These are phyloP conservation scores for Caenorhabditis sp. DNA, from an alignment of 2,888 invertebrate species.

Conservation along the genomic window DNA sequence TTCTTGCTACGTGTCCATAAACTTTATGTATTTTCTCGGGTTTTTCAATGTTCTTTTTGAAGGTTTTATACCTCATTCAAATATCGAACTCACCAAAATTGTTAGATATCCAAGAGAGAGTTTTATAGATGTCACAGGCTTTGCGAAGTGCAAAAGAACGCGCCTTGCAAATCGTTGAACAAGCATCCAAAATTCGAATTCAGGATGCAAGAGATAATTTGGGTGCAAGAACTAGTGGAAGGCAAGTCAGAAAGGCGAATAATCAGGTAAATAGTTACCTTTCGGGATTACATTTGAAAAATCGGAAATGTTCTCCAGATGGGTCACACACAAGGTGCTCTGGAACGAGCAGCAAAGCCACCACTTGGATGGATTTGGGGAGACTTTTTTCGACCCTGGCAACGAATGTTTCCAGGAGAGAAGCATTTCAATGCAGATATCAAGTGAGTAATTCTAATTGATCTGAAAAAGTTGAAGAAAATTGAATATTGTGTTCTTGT, in stretches of 20 bases:
- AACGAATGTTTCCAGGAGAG: conserved; percentile 68
- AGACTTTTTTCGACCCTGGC: conserved; percentile 69
- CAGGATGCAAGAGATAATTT: conserved; percentile 66
- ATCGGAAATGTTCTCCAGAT: conserved; percentile 14
- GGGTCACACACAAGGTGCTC: conserved; percentile 60
- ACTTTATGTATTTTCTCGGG: not conserved
- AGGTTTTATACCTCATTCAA: not conserved
- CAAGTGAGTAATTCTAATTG: no score
- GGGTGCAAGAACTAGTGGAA: conserved; percentile 63
- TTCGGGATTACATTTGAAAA: not conserved
- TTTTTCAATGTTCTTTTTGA: not conserved
- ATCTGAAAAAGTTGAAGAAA: not conserved
- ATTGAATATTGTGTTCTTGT: no score
- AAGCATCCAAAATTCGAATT: conserved; percentile 59
- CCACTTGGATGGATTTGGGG: conserved; percentile 71
- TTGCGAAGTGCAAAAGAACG: conserved; percentile 56
- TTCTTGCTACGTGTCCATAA: not conserved
- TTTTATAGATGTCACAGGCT: conserved; percentile 35
- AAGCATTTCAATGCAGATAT: conserved; percentile 67
- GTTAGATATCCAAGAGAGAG: not conserved
- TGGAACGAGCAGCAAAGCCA: conserved; percentile 67
- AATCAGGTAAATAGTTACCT: conserved; percentile 55
- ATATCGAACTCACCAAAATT: not conserved
- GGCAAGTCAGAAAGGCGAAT: conserved; percentile 51
- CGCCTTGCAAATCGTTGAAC: conserved; percentile 60